Conservation (phyloP, 2,888 invertebrate species). For the Drosophila paranaensis region DNA sequence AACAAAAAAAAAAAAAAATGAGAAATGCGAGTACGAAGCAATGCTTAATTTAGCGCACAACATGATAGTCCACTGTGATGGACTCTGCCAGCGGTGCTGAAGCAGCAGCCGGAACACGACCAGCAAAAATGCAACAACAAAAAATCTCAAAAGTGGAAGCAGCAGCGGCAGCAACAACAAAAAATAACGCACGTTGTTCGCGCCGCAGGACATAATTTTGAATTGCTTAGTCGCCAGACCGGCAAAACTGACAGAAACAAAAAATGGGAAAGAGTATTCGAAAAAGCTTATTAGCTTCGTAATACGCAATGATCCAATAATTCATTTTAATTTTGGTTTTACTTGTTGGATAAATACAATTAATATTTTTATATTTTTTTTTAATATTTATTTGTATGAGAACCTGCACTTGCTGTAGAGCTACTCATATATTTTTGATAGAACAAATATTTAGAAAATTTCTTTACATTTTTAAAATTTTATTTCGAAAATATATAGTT, state of each 20-base stretch:
- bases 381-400: too few species aligned
- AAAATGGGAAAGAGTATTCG: conserved; percentile 23
- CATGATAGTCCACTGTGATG: conserved; percentile 61
- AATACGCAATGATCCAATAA: not conserved
- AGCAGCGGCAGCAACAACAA: conserved; percentile 1
- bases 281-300: not conserved
- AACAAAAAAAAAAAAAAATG: conserved; percentile 13
- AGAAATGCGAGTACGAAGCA: conserved; percentile 51
- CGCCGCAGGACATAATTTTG: conserved; percentile 74
- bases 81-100: conserved; percentile 37
- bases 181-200: conserved; percentile 40
- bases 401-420: too few species aligned
- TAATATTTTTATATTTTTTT: not conserved
- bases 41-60: conserved; percentile 79
- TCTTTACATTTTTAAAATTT: too few species aligned
- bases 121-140: conserved; percentile 22
- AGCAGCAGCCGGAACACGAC: conserved; percentile 19
- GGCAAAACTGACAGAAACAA: conserved; percentile 2
- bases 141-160: not conserved
- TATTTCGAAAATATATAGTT: too few species aligned
- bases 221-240: conserved; percentile 58
- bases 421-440: too few species aligned
- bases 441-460: too few species aligned
- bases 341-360: too few species aligned
- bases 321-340: not conserved